These are phyloP conservation scores for Habrosyne pyritoides DNA, from an alignment of 2,888 invertebrate genomes.

Conservation along the genomic window DNA sequence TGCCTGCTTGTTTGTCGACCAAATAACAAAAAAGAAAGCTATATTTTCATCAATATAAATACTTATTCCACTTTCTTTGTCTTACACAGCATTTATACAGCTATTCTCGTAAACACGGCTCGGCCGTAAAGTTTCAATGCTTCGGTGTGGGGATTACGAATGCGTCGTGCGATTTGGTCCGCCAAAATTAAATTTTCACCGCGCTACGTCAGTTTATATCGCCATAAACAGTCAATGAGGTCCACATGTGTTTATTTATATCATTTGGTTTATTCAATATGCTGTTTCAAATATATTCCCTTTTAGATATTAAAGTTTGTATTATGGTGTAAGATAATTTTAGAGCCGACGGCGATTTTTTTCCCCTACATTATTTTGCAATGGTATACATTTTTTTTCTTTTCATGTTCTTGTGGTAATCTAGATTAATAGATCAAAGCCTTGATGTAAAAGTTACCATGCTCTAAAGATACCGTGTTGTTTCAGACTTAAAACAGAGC, in stretches of 20 bases:
- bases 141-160: neutral
- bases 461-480: no score
- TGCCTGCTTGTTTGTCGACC: no score
- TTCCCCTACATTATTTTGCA: no score
- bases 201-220: slow-evolving; percentile 15
- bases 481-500: no score
- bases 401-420: no score
- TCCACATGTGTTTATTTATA: slow-evolving; percentile 21
- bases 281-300: neutral
- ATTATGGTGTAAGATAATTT: no score
- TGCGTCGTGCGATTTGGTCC: neutral
- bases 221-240: slow-evolving; percentile 22
- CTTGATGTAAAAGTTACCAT: no score
- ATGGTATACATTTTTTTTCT: no score
- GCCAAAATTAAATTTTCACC: slow-evolving; percentile 4
- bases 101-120: neutral
- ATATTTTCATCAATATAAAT: neutral
- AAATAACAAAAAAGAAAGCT: no score
- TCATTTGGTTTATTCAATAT: neutral
- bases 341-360: no score
- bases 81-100: neutral
- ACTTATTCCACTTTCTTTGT: no score
- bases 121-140: slow-evolving; percentile 1
- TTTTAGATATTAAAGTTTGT: neutral
- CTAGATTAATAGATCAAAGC: no score